Percentiles rank a stretch among this genome's conserved stretches.
Evolutionary conservation across 1,140 invertebrate genomes (phyloP).

Genomic region (Melipona quadrifasciata): DNA sequence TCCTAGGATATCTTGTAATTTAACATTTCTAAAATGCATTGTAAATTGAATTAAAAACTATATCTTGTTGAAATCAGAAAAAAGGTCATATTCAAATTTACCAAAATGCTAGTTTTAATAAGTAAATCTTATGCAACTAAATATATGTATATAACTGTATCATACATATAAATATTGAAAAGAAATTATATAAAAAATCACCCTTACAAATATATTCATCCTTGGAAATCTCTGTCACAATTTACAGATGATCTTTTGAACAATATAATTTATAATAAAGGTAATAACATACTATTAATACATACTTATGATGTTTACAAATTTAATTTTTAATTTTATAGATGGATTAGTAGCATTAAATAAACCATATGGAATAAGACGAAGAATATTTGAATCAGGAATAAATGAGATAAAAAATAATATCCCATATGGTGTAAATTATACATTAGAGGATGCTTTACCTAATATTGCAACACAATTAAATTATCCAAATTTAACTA

Average conservation of each 20-base stretch:
- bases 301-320: neutral
- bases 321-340: constrained; percentile 53
- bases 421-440: constrained; percentile 61
- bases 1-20: neutral
- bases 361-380: constrained; percentile 79
- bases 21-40: neutral
- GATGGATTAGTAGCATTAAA: constrained; percentile 78
- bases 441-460: constrained; percentile 69
- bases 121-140: neutral
- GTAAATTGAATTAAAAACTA: neutral
- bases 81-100: neutral
- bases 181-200: constrained; percentile 47
- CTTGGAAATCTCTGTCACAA: constrained; percentile 70
- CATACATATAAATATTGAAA: neutral
- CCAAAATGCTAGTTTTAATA: constrained; percentile 7
- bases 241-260: constrained; percentile 64
- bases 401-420: constrained; percentile 33
- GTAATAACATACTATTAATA: constrained; percentile 39
- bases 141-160: neutral
- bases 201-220: constrained; percentile 71
- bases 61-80: neutral
- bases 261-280: constrained; percentile 71
- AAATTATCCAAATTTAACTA: constrained; percentile 63
- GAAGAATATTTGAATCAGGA: neutral
- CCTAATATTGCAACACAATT: constrained; percentile 67